Conservation (phyloP, 2,797 vertebrate genomes). For the Lacerta viridis region DNA sequence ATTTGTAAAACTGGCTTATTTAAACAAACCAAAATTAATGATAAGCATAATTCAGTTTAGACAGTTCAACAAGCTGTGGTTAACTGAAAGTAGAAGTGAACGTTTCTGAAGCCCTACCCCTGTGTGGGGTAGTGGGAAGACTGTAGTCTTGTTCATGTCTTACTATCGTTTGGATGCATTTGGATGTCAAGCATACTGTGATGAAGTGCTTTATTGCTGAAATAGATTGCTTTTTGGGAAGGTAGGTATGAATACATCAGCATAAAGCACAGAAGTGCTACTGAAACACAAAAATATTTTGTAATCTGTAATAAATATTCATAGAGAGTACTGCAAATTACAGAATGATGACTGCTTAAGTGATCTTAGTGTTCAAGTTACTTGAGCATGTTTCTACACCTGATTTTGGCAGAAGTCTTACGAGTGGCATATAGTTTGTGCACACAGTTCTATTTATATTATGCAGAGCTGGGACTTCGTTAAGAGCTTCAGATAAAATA, state of each 20-base stretch:
- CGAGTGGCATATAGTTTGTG: background rate
- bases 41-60: background rate
- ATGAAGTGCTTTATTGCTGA: background rate
- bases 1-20: background rate
- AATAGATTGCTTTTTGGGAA: background rate
- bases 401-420: background rate
- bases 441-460: background rate
- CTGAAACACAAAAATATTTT: background rate
- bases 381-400: background rate
- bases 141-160: background rate
- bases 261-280: background rate
- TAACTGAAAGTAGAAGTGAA: no score
- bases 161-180: background rate
- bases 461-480: background rate
- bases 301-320: background rate
- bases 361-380: background rate
- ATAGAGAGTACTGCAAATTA: constrained; percentile 2
- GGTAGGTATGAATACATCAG: background rate
- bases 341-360: background rate
- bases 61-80: no score
- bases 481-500: background rate
- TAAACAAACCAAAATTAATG: background rate
- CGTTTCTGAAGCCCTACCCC: no score
- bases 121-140: background rate
- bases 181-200: background rate